Evolutionary conservation across 1,140 invertebrate genomes (phyloP).

Genomic region (Zaprionus camerounensis): DNA sequence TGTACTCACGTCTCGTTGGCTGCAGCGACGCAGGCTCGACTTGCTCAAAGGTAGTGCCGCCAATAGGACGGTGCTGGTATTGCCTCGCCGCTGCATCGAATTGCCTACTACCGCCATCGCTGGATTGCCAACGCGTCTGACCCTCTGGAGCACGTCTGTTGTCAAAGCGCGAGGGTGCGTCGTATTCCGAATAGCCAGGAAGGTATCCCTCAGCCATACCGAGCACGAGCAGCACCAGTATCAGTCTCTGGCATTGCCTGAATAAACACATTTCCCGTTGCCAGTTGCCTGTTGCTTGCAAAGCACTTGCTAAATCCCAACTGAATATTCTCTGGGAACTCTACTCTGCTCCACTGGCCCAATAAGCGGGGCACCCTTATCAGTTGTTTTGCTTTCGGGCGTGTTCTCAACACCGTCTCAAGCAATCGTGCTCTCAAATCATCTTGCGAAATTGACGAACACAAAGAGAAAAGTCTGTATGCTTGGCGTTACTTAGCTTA

Average conservation of each 20-base stretch:
- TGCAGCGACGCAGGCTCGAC: background rate
- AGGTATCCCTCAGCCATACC: background rate
- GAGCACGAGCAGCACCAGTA: slow-evolving; percentile 7
- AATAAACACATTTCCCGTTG: slow-evolving; percentile 32
- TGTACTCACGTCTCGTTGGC: slow-evolving; percentile 49
- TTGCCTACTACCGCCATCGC: slow-evolving; percentile 26
- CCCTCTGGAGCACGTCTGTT: slow-evolving; percentile 29
- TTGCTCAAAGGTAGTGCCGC: slow-evolving; percentile 20
- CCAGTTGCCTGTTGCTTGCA: slow-evolving; percentile 25
- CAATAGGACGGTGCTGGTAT: slow-evolving; percentile 44
- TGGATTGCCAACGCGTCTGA: slow-evolving; percentile 5
- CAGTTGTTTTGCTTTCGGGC: slow-evolving; percentile 41
- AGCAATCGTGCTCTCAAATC: background rate
- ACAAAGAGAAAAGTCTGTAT: background rate
- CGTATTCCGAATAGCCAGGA: slow-evolving; percentile 51
- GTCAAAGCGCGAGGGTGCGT: slow-evolving; percentile 31
- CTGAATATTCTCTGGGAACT: slow-evolving; percentile 45
- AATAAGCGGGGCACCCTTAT: slow-evolving; percentile 51
- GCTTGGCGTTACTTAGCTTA: no score
- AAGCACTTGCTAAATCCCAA: slow-evolving; percentile 58
- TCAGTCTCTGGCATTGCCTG: slow-evolving; percentile 18
- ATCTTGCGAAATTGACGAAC: background rate
- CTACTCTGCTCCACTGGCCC: slow-evolving; percentile 46
- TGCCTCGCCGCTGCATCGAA: background rate
- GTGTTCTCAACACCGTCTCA: slow-evolving; percentile 4